These are phyloP conservation scores for Pedionomus torquatus DNA, from an alignment of 2,113 vertebrate species.

Conservation along the genomic window DNA sequence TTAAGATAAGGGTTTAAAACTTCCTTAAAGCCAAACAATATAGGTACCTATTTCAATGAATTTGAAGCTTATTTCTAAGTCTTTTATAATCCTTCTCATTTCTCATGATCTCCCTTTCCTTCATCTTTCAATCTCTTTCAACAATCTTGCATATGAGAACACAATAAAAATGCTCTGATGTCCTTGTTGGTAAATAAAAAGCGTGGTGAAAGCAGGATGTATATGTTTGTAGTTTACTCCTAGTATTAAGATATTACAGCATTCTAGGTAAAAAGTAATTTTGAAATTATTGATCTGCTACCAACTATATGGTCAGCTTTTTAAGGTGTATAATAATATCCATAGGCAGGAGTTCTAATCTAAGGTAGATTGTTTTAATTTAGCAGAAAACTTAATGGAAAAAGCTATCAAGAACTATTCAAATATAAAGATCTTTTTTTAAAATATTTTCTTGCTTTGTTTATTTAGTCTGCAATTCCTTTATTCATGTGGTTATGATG, in stretches of 20 bases:
- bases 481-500: background rate
- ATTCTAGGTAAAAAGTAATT: slow-evolving; percentile 6
- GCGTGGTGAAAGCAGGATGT: background rate
- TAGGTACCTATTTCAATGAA: slow-evolving; percentile 51
- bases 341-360: background rate
- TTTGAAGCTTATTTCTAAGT: slow-evolving; percentile 67
- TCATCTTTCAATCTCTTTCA: slow-evolving; percentile 59
- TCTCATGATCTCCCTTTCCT: slow-evolving; percentile 57
- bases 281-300: slow-evolving; percentile 10
- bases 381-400: background rate
- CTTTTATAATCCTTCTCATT: slow-evolving; percentile 67
- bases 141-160: slow-evolving; percentile 37
- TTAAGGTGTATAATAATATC: background rate
- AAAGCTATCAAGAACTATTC: background rate
- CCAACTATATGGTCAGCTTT: background rate
- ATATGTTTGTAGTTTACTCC: background rate
- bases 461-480: background rate
- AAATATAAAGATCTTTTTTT: background rate
- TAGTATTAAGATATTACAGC: background rate
- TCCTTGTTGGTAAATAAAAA: slow-evolving; percentile 15
- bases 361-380: background rate
- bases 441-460: background rate
- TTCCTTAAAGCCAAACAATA: slow-evolving; percentile 57
- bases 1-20: slow-evolving; percentile 68
- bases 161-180: slow-evolving; percentile 21